Evolutionary conservation across 1,140 invertebrate species (phyloP).

Genomic region (Drosophila sechellia): DNA sequence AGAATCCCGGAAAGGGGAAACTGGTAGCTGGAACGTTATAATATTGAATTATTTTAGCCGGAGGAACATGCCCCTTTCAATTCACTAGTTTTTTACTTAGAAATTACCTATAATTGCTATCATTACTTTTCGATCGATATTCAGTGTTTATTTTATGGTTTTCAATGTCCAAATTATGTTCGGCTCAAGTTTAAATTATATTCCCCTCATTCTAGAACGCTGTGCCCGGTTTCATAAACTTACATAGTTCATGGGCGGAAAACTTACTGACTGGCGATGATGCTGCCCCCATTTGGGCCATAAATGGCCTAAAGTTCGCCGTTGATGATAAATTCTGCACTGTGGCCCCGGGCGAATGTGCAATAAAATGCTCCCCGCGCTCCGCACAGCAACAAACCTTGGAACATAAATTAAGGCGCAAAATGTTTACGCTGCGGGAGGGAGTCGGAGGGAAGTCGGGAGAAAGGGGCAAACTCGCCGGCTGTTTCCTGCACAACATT

Average conservation of each 20-base stretch:
- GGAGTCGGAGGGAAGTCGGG: not conserved
- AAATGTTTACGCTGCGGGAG: conserved; percentile 70
- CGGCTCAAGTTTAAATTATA: not conserved
- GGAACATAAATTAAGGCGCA: conserved; percentile 75
- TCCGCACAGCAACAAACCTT: conserved; percentile 43
- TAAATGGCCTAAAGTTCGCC: conserved; percentile 37
- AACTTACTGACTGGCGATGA: conserved; percentile 25
- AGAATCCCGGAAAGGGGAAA: too few relatives aligned
- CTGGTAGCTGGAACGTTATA: too few relatives aligned
- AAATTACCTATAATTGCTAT: too few relatives aligned
- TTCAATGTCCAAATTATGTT: not conserved
- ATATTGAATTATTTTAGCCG: too few relatives aligned
- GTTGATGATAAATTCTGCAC: conserved; percentile 67
- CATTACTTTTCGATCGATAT: not conserved
- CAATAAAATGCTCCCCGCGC: conserved; percentile 72
- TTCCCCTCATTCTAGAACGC: not conserved
- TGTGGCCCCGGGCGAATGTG: conserved; percentile 55
- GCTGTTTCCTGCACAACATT: conserved; percentile 72
- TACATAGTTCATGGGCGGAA: conserved; percentile 27
- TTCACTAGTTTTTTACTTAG: too few relatives aligned
- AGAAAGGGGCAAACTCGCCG: conserved; percentile 25
- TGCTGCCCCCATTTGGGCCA: conserved; percentile 46
- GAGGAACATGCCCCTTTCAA: too few relatives aligned
- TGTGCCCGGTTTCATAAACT: conserved; percentile 18
- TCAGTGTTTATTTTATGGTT: not conserved